Evolutionary conservation across 2,888 invertebrate species (phyloP), one percentile per base, ranked within the genome.

Genomic region (Hirtodrosophila duncani): DNA sequence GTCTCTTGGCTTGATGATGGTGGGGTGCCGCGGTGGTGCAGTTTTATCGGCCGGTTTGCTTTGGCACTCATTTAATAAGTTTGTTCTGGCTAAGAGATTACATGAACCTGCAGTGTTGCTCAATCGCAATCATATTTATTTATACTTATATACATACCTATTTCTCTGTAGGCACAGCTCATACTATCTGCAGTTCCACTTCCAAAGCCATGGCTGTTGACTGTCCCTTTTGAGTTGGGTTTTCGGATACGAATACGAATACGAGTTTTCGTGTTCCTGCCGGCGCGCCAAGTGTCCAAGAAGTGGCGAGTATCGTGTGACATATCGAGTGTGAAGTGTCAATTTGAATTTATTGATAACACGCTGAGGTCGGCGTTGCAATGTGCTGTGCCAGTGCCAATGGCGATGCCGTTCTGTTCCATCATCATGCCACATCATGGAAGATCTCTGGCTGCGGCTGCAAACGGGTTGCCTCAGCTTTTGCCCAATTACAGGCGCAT

Each of bases 301-400:
- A n/a, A n/a, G n/a, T 16, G 38, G 24, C 62, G 68, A 80, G 74
- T 84, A 84, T 84, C 83, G 75, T 81, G 83, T 84, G 85, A 83
- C 85, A 84, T 83, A 84, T 84, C 84, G 77, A 83, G 85, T 84
- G 84, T 84, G 84, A 84, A 84, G 71, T 84, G 84, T 85, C 84
- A 84, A 82, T 83, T 83, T 84, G 79, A 84, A 84, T 84, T 85
- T 84, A 84, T 85, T 83, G 85, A 84, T 84, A 85, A 84, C 69
- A 69, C 57, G 59, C 46, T 79, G 84, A 83, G 75, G 67, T 83
- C 71, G 62, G n/a, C n/a, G n/a, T n/a, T n/a, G n/a, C n/a, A 9
- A 20, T 7, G 11, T 18, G 11, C 18, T 20, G 10, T 18, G 33
- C n/a, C n/a, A n/a, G n/a, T 34, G n/a, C n/a, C n/a, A n/a, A n/a